Base-by-base conservation (phyloP, 2,888 invertebrate genomes). In the Buathra laborator region DNA sequence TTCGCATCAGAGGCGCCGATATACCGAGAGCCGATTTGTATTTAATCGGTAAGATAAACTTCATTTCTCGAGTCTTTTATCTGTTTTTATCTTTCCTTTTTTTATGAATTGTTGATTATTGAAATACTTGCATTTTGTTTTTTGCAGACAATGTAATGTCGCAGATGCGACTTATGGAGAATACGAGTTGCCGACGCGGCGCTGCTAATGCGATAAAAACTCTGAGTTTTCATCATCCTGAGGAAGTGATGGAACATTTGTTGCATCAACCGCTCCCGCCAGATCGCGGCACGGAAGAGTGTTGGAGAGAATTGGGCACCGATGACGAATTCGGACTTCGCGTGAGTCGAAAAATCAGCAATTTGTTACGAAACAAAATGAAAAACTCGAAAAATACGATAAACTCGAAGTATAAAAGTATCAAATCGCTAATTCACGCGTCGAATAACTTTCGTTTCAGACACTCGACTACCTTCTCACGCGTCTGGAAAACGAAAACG, bases 81-180 rank as follows among this genome's bases (percentile, higher is more conserved):
- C 5, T 37, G 14, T 48, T 46, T 9, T 19, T 77, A n/a, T 43
- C 7, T 48, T 14, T 14, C 7, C 43, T 72, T 56, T 6, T 3
- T 5, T 53, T 29, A 29, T 43, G 4, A 53, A 3, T n/a, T 59
- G 10, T 37, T 14, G n/a, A 37, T 6, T 43, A 12, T 46, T 6
- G 9, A 46, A 48, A 43, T 24, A 3, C 32, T 32, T 68, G 44
- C 32, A 37, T 68, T 72, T 77, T 66, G 64, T 48, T 56, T 64
- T 24, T 19, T 24, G 32, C 68, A 93, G 93, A 92, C 75, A 90
- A 86, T 72, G 91, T 93, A 48, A 89, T 93, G 72, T 85, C 87
- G 10, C 93, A 93, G 84, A 91, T 92, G 89, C 89, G 90, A 46
- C 90, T 90, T 9, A 93, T 93, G 89, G 92, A 92, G 72, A 93